phyloP scores from a whole-genome alignment of 2,888 invertebrate genomes.

The Chrysolina americana region DNA sequence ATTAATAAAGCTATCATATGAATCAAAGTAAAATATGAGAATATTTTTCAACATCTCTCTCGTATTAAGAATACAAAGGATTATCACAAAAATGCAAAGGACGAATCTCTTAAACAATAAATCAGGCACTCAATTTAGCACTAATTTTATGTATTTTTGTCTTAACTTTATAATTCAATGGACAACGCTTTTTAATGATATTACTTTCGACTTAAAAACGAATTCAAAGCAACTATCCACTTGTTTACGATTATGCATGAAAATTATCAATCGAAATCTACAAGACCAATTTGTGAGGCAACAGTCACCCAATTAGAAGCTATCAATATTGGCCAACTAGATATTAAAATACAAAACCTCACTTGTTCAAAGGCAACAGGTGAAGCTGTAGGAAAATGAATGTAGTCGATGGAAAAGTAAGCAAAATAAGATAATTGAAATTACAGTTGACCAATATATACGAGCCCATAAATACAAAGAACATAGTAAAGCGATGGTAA shows the following conservation, averaged over 20 bases:
- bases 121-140: background rate
- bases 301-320: conserved; percentile 2
- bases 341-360: conserved; percentile 1
- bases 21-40: background rate
- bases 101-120: background rate
- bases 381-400: no score
- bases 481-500: background rate
- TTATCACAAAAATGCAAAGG: background rate
- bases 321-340: conserved; percentile 14
- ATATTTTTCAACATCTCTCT: background rate
- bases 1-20: background rate
- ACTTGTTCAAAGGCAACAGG: background rate
- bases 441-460: conserved; percentile 11
- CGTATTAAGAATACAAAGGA: background rate
- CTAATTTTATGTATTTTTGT: background rate
- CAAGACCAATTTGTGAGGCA: background rate
- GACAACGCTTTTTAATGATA: background rate
- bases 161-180: background rate
- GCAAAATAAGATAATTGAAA: background rate
- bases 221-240: background rate
- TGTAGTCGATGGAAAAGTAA: background rate
- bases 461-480: background rate
- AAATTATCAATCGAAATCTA: conserved; percentile 17
- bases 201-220: no score
- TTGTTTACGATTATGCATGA: background rate